Evolutionary conservation across 2,888 invertebrate genomes (phyloP), one percentile per base, ranked within the genome.

Genomic region (Scaptomyza tumidula): DNA sequence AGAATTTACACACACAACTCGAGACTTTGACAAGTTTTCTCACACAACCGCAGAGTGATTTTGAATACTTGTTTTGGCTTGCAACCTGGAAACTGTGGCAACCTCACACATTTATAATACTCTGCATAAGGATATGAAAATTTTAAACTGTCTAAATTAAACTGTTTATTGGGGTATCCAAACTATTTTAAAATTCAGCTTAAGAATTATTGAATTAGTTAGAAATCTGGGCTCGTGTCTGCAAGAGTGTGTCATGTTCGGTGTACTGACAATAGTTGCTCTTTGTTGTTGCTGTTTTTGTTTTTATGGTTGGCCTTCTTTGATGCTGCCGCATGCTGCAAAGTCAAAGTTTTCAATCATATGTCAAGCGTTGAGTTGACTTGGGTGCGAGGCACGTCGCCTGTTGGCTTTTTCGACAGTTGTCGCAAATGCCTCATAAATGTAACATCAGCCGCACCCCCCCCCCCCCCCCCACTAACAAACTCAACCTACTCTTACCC

Each of bases 331-430:
- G 71, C 76, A 86, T 72, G 86, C 83, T 88, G 80, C 75, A 85
- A 85, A 85, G 89, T 85, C 89, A 85, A 89, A 85, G 85, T 85
- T 89, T 89, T 89, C 89, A 85, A 89, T 85, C 85, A 85, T 74
- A 88, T 89, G 89, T 89, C 85, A 85, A 89, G 71, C 83, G 79
- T 66, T 64, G 73, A 76, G 66, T 85, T 87, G 79, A 75, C 88
- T 85, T 62, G 80, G 69, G 74, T 78, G 71, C 66, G 64, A 64
- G 77, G 60, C 80, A 56, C 62, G 79, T 74, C 63, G 64, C 59
- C 66, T 67, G 60, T 72, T 69, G 82, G 69, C 84, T 83, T 82
- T 84, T 71, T 86, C 88, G 83, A 82, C 85, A 77, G 85, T 80
- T 80, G 88, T 82, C 79, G 81, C 89, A 83, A 80, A 88, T 80